These are phyloP conservation scores for Perithous albicinctus DNA, from an alignment of 2,888 invertebrate genomes.

Conservation along the genomic window DNA sequence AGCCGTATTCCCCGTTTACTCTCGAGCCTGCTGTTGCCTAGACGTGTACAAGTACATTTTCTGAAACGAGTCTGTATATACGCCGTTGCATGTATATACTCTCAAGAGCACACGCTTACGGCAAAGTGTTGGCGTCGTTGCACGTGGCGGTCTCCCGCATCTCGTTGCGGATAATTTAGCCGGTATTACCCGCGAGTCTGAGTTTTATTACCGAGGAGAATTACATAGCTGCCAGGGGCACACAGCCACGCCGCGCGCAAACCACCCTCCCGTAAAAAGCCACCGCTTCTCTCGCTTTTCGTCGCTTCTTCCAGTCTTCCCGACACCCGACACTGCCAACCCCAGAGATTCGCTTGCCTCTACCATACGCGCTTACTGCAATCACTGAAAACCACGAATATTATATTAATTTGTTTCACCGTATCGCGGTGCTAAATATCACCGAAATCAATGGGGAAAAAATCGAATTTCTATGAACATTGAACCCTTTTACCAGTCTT, in stretches of 20 bases:
- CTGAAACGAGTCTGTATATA: slow-evolving; percentile 25
- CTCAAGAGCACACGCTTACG: slow-evolving; percentile 17
- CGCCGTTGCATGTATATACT: slow-evolving; percentile 8
- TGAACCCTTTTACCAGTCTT: too few species aligned
- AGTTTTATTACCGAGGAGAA: slow-evolving; percentile 79
- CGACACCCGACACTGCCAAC: slow-evolving; percentile 32
- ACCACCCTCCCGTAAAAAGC: slow-evolving; percentile 64
- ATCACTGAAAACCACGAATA: slow-evolving; percentile 8
- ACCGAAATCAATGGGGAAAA: background rate
- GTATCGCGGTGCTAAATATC: background rate
- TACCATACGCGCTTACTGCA: slow-evolving; percentile 1
- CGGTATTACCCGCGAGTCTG: slow-evolving; percentile 76
- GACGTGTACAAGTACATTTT: slow-evolving; percentile 29
- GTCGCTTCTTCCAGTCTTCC: slow-evolving; percentile 9
- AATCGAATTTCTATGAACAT: background rate
- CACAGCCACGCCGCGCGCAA: slow-evolving; percentile 41
- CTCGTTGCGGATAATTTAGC: slow-evolving; percentile 79
- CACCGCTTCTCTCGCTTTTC: slow-evolving; percentile 29
- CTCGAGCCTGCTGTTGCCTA: slow-evolving; percentile 47
- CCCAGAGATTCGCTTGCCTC: slow-evolving; percentile 19
- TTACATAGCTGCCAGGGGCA: slow-evolving; percentile 74
- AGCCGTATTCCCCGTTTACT: slow-evolving; percentile 47
- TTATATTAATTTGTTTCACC: background rate
- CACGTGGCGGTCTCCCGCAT: slow-evolving; percentile 71
- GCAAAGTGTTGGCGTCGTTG: slow-evolving; percentile 57